These are phyloP conservation scores for Pangasius larnaudii DNA, from an alignment of 2,797 vertebrate genomes.

Conservation along the genomic window DNA sequence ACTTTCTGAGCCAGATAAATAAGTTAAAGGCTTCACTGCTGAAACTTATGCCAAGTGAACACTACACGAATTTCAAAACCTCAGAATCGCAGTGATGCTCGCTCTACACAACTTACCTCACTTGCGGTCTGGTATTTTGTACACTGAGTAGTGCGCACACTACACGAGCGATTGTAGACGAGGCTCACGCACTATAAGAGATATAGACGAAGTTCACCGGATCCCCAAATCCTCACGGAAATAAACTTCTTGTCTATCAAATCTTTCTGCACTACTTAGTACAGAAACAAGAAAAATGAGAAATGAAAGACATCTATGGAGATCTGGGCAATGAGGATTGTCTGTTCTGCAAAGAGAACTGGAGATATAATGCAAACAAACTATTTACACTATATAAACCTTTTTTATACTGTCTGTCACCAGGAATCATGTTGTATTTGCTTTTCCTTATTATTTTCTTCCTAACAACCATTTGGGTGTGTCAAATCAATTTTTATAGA, in stretches of 20 bases:
- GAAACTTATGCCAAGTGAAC: not conserved
- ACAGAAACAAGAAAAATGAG: not conserved
- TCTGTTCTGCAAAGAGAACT: not conserved
- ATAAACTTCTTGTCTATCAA: not conserved
- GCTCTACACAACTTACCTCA: not conserved
- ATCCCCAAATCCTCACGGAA: not conserved
- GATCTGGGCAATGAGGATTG: not conserved
- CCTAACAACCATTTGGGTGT: not conserved
- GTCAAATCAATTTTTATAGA: not conserved
- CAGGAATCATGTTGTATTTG: not conserved
- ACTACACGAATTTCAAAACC: not conserved
- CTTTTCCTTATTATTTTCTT: not conserved
- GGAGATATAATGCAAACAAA: not conserved
- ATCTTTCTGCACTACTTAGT: not conserved
- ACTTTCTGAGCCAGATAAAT: not conserved
- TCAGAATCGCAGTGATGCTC: not conserved
- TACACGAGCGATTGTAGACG: not conserved
- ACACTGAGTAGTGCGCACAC: not conserved
- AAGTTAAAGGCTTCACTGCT: not conserved
- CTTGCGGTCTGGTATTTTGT: not conserved
- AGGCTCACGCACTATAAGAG: not conserved
- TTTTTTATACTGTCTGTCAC: not conserved
- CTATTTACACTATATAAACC: too few relatives aligned
- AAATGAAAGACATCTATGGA: not conserved
- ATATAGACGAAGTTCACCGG: not conserved